These are phyloP conservation scores for Drosophila subpulchrella DNA, from an alignment of 1,140 invertebrate genomes.

Conservation along the genomic window DNA sequence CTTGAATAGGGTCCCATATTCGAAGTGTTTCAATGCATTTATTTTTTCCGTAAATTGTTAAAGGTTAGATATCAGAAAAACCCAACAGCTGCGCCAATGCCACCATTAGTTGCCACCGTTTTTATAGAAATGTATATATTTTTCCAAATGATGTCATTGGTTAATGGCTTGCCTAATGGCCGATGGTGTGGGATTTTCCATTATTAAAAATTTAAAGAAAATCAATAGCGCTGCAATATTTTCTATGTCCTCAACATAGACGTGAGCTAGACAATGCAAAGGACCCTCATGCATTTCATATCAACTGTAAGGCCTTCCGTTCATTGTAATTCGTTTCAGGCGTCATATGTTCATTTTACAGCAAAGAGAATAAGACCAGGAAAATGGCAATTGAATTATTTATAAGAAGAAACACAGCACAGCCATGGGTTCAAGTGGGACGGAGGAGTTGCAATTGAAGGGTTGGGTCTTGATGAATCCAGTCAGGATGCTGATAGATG, in stretches of 20 bases:
- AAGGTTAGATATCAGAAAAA: conserved; percentile 33
- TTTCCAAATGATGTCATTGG: conserved; percentile 40
- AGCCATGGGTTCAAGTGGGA: neutral
- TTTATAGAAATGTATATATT: conserved; percentile 26
- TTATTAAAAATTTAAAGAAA: conserved; percentile 42
- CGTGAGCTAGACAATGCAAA: conserved; percentile 21
- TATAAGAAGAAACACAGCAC: conserved; percentile 16
- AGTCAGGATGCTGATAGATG: conserved; percentile 23
- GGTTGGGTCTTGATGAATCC: neutral
- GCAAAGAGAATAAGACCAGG: conserved; percentile 12
- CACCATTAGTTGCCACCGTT: conserved; percentile 35
- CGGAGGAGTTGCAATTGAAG: neutral
- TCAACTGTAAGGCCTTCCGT: neutral
- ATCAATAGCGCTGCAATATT: conserved; percentile 25
- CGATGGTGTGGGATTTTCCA: conserved; percentile 22
- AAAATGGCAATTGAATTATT: conserved; percentile 49
- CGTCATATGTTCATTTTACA: conserved; percentile 41
- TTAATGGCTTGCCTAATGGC: conserved; percentile 41
- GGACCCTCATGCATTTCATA: conserved; percentile 23
- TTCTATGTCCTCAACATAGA: conserved; percentile 5
- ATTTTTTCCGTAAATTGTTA: conserved; percentile 21
- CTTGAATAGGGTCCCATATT: conserved; percentile 30
- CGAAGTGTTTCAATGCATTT: conserved; percentile 13
- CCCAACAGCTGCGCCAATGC: conserved; percentile 32
- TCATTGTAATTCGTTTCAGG: conserved; percentile 44